These are phyloP conservation scores for Chloropsis hardwickii DNA, from an alignment of 2,113 vertebrate genomes.

Conservation along the genomic window DNA sequence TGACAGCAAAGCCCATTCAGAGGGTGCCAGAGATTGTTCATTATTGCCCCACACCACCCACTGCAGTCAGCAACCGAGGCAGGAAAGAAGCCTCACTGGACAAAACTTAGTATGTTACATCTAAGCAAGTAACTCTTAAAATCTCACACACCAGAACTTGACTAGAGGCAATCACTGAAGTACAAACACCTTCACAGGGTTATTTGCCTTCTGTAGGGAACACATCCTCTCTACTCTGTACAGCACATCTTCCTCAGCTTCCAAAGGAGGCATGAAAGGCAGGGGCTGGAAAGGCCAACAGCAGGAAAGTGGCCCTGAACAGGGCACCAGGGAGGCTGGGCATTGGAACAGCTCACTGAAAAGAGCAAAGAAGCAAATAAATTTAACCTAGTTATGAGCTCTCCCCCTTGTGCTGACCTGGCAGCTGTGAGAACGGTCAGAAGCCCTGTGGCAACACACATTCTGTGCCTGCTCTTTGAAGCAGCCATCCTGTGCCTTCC, in stretches of 20 bases:
- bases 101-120: not conserved
- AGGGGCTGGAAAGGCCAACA: not conserved
- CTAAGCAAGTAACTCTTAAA: not conserved
- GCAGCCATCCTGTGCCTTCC: not conserved
- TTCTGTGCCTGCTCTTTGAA: constrained; percentile 7
- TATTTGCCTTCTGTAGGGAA: not conserved
- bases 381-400: not conserved
- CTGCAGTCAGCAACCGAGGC: not conserved
- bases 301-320: not conserved
- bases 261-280: not conserved
- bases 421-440: not conserved
- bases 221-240: not conserved
- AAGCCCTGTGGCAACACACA: not conserved
- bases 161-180: not conserved
- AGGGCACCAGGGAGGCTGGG: not conserved
- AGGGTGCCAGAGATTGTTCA: constrained; percentile 11
- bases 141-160: not conserved
- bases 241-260: not conserved
- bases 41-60: not conserved
- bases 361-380: not conserved
- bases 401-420: not conserved
- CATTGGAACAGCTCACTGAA: not conserved
- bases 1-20: constrained; percentile 37
- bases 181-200: not conserved
- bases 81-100: not conserved